A percentile compares a stretch with the other conserved stretches of the same genome.
These are phyloP conservation scores for Apamea monoglypha DNA, from an alignment of 2,888 invertebrate species.

Conservation along the genomic window DNA sequence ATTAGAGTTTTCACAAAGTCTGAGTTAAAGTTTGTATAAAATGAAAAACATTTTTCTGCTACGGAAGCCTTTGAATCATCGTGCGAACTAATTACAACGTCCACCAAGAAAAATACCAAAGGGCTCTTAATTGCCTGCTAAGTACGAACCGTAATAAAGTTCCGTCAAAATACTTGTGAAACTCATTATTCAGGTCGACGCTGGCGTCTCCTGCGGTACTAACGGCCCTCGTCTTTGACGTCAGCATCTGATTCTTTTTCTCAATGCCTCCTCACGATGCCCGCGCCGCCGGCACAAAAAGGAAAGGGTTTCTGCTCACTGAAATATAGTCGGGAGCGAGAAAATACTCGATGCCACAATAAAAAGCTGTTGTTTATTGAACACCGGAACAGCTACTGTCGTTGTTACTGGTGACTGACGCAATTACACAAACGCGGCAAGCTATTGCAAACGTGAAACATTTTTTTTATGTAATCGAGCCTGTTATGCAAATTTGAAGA, in stretches of 20 bases:
- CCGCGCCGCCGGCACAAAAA: slow-evolving; percentile 50
- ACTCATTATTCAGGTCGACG: slow-evolving; percentile 76
- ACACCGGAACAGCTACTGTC: slow-evolving; percentile 63
- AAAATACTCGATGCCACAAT: slow-evolving; percentile 58
- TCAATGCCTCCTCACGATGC: slow-evolving; percentile 58
- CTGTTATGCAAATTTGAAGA: slow-evolving; percentile 75
- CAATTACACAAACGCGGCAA: slow-evolving; percentile 61
- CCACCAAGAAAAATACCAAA: slow-evolving; percentile 73
- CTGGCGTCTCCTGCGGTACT: slow-evolving; percentile 67
- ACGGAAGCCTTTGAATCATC: slow-evolving; percentile 62
- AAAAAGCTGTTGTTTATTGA: slow-evolving; percentile 68
- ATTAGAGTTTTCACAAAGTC: slow-evolving; percentile 43
- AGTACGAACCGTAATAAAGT: slow-evolving; percentile 75
- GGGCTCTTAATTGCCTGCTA: slow-evolving; percentile 76
- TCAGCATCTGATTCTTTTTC: slow-evolving; percentile 71
- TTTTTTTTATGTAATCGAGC: slow-evolving; percentile 69
- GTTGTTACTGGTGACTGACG: slow-evolving; percentile 54
- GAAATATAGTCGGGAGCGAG: slow-evolving; percentile 58
- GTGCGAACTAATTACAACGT: slow-evolving; percentile 72
- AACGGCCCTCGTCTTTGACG: slow-evolving; percentile 71
- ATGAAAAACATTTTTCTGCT: slow-evolving; percentile 54
- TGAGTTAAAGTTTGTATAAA: slow-evolving; percentile 44
- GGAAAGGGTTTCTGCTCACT: slow-evolving; percentile 55
- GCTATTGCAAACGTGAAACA: slow-evolving; percentile 43
- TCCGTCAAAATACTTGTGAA: slow-evolving; percentile 78